phyloP scores from a whole-genome alignment of 2,888 invertebrate genomes.

The Dryococelus australis region DNA sequence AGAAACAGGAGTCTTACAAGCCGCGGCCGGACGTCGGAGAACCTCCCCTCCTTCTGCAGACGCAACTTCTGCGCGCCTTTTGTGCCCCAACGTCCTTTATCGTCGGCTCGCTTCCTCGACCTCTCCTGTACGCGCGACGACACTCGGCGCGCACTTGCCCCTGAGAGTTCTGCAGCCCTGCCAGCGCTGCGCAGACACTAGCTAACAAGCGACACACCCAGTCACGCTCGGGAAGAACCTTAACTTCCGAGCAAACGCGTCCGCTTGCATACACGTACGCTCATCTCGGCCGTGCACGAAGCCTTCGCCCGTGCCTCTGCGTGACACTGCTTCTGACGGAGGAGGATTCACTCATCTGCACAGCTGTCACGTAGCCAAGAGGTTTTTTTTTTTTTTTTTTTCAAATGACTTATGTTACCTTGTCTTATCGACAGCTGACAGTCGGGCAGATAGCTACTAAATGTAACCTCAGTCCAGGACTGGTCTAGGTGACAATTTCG shows the following conservation, averaged over 20 bases:
- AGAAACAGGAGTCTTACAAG: constrained; percentile 10
- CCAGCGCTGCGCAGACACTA: not conserved
- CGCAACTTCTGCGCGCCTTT: not conserved
- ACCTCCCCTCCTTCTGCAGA: not conserved
- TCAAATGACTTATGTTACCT: too few relatives aligned
- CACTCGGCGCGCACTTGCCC: constrained; percentile 1
- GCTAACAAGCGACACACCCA: not conserved
- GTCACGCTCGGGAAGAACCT: not conserved
- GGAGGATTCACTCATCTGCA: too few relatives aligned
- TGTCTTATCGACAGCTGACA: too few relatives aligned
- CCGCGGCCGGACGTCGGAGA: not conserved
- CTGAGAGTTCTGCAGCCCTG: not conserved
- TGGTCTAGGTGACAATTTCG: too few relatives aligned
- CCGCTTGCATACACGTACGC: too few relatives aligned
- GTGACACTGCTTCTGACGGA: too few relatives aligned
- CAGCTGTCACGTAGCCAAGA: too few relatives aligned
- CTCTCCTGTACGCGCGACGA: not conserved
- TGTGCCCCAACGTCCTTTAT: not conserved
- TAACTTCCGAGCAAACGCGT: not conserved
- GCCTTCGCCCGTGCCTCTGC: too few relatives aligned
- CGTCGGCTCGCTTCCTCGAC: not conserved
- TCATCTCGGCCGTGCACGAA: too few relatives aligned
- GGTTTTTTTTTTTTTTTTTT: too few relatives aligned
- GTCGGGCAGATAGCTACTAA: too few relatives aligned
- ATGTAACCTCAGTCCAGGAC: too few relatives aligned